Evolutionary conservation across 1,140 invertebrate genomes (phyloP).

Genomic region (Drosophila miranda): DNA sequence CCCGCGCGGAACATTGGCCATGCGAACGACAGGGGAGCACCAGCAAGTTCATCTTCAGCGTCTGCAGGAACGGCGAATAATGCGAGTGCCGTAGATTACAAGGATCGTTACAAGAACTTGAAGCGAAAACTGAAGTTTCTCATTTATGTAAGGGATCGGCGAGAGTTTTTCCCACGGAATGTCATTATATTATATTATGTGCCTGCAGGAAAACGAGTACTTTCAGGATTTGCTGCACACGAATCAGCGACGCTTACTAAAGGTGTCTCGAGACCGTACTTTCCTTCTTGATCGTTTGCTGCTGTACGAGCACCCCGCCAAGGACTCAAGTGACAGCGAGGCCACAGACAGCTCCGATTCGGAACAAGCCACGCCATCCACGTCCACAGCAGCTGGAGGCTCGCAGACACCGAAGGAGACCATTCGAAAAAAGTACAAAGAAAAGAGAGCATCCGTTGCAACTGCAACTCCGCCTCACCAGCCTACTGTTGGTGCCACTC

Average conservation of each 20-base stretch:
- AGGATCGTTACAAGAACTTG: conserved; percentile 91
- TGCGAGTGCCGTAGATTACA: conserved; percentile 85
- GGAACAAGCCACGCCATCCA: conserved; percentile 27
- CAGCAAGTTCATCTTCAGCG: conserved; percentile 40
- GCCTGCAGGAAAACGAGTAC: conserved; percentile 94
- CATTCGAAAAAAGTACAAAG: conserved; percentile 63
- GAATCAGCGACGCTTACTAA: conserved; percentile 92
- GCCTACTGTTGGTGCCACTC: conserved; percentile 41
- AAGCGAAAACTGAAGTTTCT: conserved; percentile 95
- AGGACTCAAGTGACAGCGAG: conserved; percentile 93
- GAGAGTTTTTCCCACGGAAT: conserved; percentile 2
- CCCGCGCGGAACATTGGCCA: conserved; percentile 17
- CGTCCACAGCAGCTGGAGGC: conserved; percentile 21
- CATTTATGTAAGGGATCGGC: conserved; percentile 90
- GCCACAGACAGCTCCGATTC: conserved; percentile 95
- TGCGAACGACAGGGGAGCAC: conserved; percentile 5
- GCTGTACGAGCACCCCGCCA: conserved; percentile 94
- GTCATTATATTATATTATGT: neutral
- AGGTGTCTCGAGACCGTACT: conserved; percentile 92
- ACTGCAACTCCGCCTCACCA: conserved; percentile 17
- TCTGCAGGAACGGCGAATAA: conserved; percentile 34
- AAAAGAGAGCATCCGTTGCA: conserved; percentile 33
- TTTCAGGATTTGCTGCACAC: conserved; percentile 95
- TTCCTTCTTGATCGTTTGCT: conserved; percentile 94
- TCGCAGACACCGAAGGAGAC: conserved; percentile 20